Evolutionary conservation across 2,797 vertebrate species (phyloP).

Genomic region (Hyperoplus immaculatus): DNA sequence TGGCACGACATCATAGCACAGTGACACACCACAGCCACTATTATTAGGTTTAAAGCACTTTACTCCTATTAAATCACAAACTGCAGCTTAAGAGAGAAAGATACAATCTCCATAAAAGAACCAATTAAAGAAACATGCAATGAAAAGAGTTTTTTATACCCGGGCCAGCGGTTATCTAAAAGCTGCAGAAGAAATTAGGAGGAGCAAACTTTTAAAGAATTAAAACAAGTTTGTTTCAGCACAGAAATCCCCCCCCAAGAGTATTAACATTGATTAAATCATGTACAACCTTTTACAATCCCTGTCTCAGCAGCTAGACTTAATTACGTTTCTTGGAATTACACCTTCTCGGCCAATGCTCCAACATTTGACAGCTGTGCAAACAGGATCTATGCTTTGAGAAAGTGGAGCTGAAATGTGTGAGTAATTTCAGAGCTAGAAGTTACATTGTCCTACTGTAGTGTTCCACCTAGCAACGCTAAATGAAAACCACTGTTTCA

Average conservation of each 20-base stretch:
- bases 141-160: conserved; percentile 2
- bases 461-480: background rate
- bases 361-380: conserved; percentile 12
- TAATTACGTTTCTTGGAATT: conserved; percentile 1
- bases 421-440: background rate
- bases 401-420: background rate
- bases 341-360: background rate
- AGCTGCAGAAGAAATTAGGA: conserved; percentile 16
- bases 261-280: background rate
- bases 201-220: background rate
- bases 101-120: conserved; percentile 41
- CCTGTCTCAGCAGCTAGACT: background rate
- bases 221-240: background rate
- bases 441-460: background rate
- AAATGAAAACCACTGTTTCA: background rate
- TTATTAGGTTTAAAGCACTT: conserved; percentile 55
- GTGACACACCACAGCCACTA: conserved; percentile 45
- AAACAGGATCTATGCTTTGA: background rate
- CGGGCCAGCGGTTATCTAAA: background rate
- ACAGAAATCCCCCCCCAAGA: background rate
- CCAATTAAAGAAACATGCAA: conserved; percentile 46
- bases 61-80: conserved; percentile 48
- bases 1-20: conserved; percentile 45
- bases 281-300: background rate
- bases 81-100: conserved; percentile 33